Percentiles rank a stretch among this genome's conserved stretches.
Conservation (phyloP, 2,797 vertebrate genomes). For the Oreochromis grahami region DNA sequence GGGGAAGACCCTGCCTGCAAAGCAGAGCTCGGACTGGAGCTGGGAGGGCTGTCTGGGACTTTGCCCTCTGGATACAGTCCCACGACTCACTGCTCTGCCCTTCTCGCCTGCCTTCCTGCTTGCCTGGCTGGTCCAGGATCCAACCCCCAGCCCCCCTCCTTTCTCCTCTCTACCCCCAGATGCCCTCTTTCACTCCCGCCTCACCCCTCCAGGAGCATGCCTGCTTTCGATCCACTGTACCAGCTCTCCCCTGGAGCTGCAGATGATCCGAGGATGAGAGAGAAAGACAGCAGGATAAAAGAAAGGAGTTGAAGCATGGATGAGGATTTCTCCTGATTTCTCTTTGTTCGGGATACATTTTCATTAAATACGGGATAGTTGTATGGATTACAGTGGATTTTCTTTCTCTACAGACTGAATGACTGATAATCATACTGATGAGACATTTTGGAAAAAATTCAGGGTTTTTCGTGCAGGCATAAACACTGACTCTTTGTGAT, state of each 20-base stretch:
- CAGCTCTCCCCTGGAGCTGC: slow-evolving; percentile 57
- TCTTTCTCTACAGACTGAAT: neutral
- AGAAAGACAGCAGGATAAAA: slow-evolving; percentile 37
- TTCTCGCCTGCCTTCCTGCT: slow-evolving; percentile 24
- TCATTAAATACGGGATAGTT: slow-evolving; percentile 4
- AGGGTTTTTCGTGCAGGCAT: slow-evolving; percentile 31
- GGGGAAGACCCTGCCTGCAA: slow-evolving; percentile 48
- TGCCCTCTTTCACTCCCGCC: slow-evolving; percentile 48
- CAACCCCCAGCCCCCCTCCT: slow-evolving; percentile 1
- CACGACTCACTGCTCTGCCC: slow-evolving; percentile 61
- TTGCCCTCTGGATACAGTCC: slow-evolving; percentile 77
- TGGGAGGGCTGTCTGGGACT: slow-evolving; percentile 73
- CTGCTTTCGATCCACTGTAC: slow-evolving; percentile 49
- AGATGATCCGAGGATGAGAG: slow-evolving; percentile 44
- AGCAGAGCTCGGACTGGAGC: slow-evolving; percentile 53
- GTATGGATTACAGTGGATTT: slow-evolving; percentile 5
- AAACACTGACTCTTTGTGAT: slow-evolving; percentile 51
- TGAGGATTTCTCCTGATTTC: slow-evolving; percentile 24
- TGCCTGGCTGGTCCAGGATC: slow-evolving; percentile 52
- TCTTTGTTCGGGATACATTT: slow-evolving; percentile 64
- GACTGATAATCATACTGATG: slow-evolving; percentile 19
- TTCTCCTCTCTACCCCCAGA: slow-evolving; percentile 42
- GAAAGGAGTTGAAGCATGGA: slow-evolving; percentile 31
- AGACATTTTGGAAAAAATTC: neutral
- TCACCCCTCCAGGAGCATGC: slow-evolving; percentile 41